These are phyloP conservation scores for Pollenia labialis DNA, from an alignment of 2,888 invertebrate species.

Conservation along the genomic window DNA sequence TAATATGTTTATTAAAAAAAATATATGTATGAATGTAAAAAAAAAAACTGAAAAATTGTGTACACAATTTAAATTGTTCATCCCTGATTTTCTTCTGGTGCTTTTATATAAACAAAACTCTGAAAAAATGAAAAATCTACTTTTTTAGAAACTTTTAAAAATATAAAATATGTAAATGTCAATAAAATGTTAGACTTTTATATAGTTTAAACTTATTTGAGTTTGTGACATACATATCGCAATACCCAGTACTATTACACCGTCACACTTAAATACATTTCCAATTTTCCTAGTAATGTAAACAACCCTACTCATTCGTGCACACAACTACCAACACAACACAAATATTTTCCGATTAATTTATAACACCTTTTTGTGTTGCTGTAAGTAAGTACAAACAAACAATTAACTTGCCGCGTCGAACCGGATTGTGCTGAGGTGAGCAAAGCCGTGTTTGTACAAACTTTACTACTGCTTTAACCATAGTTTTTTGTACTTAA, in stretches of 20 bases:
- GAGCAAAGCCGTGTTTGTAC: background rate
- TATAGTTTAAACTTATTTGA: too few species aligned
- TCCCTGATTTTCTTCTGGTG: too few species aligned
- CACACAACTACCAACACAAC: background rate
- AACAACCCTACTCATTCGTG: background rate
- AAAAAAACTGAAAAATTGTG: too few species aligned
- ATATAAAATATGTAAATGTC: too few species aligned
- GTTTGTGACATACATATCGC: background rate
- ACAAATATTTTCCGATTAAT: conserved; percentile 37
- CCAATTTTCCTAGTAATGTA: conserved; percentile 10
- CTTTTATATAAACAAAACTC: too few species aligned
- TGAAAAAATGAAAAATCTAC: too few species aligned
- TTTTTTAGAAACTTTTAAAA: too few species aligned
- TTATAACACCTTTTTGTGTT: conserved; percentile 58
- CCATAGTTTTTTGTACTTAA: conserved; percentile 23
- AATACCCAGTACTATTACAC: background rate
- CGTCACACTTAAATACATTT: background rate
- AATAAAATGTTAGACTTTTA: too few species aligned
- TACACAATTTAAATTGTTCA: too few species aligned
- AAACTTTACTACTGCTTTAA: conserved; percentile 5
- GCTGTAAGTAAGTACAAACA: conserved; percentile 43
- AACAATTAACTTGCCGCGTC: conserved; percentile 28
- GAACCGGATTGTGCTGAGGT: conserved; percentile 1
- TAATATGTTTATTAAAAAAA: too few species aligned
- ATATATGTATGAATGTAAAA: too few species aligned